Evolutionary conservation across 2,113 vertebrate genomes (phyloP).

Genomic region (Thymallus thymallus): DNA sequence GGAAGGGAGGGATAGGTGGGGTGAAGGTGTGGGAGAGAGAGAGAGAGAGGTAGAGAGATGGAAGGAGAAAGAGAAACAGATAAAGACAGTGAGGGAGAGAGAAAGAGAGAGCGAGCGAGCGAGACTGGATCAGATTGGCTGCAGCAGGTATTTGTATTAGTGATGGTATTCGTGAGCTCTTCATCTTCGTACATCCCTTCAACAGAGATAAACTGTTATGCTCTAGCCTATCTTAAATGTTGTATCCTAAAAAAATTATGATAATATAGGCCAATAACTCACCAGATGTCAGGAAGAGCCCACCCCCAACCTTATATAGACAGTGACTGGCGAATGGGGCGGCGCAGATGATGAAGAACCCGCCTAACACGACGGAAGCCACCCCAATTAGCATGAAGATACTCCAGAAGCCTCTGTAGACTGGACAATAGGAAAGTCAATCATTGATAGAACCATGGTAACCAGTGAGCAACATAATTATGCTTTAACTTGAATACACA

Average conservation of each 20-base stretch:
- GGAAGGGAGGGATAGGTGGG: too few relatives aligned
- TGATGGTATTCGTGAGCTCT: too few relatives aligned
- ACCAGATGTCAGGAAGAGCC: slow-evolving; percentile 87
- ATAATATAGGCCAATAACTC: slow-evolving; percentile 43
- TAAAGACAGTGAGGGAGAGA: too few relatives aligned
- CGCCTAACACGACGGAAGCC: slow-evolving; percentile 75
- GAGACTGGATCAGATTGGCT: too few relatives aligned
- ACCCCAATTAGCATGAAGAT: slow-evolving; percentile 91
- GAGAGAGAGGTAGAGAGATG: neutral
- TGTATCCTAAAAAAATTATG: too few relatives aligned
- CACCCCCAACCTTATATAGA: slow-evolving; percentile 90
- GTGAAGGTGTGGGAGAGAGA: neutral
- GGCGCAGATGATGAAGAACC: slow-evolving; percentile 93
- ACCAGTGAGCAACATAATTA: neutral
- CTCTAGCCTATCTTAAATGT: too few relatives aligned
- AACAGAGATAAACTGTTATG: too few relatives aligned
- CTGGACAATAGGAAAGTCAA: slow-evolving; percentile 61
- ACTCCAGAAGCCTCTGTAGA: slow-evolving; percentile 96
- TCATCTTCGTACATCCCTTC: too few relatives aligned
- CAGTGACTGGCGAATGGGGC: slow-evolving; percentile 88
- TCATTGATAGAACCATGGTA: neutral
- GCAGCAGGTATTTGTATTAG: too few relatives aligned
- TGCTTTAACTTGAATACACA: too few relatives aligned
- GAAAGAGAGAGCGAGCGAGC: too few relatives aligned
- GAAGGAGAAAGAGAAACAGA: neutral